Evolutionary conservation across 1,140 invertebrate genomes (phyloP), one percentile per base, ranked within the genome.

Genomic region (Brachionus asplanchnoidis): DNA sequence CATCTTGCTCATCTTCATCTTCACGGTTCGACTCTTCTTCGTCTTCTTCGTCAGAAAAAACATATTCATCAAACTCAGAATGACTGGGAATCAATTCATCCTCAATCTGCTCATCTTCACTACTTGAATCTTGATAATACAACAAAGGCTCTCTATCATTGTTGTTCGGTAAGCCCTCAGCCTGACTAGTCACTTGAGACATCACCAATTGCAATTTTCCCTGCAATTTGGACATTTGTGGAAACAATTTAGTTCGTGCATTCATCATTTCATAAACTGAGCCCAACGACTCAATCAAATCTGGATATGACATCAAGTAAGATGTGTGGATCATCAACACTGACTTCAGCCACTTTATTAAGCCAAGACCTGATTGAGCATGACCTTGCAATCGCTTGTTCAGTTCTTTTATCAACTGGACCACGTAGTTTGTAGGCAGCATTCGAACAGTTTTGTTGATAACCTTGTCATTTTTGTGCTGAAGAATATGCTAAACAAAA

Each of bases 241-340:
- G 82, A 28, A 88, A 86, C 75, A 87, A 85, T 23, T 85, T 84
- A 9, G 87, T 86, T 20, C 88, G 82, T 2, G 86, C 86, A 60
- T 89, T 87, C 86, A 89, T 88, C 85, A 88, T 86, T 85, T 88
- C 87, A 85, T 89, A 88, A 44, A 89, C 82, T 7, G 85, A 75
- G 75, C 87, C 87, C 7, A 89, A 85, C 7, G 86, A 87, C 12
- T 88, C 87, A 14, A 89, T 86, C 17, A 89, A 86, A 46, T 89
- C 88, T 26, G 88, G 88, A 85, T 88, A 87, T 87, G 89, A 88
- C 85, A 88, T 88, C 14, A 89, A 84, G 85, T 88, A 89, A 1
- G 88, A 89, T 50, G 87, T 88, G 84, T 89, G 89, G 12, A 87
- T 86, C 17, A 86, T 86, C 12, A 89, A 80, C 7, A 89, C 85